Evolutionary conservation across 2,797 vertebrate species (phyloP).

Genomic region (Orientallactaga sibirica): DNA sequence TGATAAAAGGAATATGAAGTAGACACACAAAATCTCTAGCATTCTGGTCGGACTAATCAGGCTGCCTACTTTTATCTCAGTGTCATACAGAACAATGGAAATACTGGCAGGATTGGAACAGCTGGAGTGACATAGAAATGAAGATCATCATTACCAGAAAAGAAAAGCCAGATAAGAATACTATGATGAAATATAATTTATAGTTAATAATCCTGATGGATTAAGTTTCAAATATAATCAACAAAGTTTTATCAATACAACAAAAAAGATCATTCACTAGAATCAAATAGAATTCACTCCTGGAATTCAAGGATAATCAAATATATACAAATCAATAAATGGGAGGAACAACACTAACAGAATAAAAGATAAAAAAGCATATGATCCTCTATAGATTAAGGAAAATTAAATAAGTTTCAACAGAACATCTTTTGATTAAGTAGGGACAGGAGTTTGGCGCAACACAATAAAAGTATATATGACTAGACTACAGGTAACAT

Average conservation of each 20-base stretch:
- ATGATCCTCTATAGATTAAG: neutral
- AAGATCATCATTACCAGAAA: neutral
- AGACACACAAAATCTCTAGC: too few species aligned
- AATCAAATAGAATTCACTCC: neutral
- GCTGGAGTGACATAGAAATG: neutral
- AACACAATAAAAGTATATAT: neutral
- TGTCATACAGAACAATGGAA: neutral
- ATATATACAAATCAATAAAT: neutral
- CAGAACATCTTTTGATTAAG: neutral
- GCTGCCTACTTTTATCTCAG: neutral
- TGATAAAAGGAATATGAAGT: too few species aligned
- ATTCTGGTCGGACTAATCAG: neutral
- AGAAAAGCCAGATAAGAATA: neutral
- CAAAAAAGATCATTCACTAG: neutral
- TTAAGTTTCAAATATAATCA: neutral
- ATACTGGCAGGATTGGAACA: neutral
- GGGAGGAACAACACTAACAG: neutral
- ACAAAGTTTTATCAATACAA: neutral
- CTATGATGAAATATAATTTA: neutral
- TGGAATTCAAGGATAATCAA: neutral
- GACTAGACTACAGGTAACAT: neutral
- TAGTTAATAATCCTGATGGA: neutral
- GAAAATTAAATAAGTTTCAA: neutral
- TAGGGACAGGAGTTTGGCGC: neutral
- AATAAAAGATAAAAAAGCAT: neutral